These are phyloP conservation scores for Parauchenoglanis ngamensis DNA, from an alignment of 2,797 vertebrate species.

Conservation along the genomic window DNA sequence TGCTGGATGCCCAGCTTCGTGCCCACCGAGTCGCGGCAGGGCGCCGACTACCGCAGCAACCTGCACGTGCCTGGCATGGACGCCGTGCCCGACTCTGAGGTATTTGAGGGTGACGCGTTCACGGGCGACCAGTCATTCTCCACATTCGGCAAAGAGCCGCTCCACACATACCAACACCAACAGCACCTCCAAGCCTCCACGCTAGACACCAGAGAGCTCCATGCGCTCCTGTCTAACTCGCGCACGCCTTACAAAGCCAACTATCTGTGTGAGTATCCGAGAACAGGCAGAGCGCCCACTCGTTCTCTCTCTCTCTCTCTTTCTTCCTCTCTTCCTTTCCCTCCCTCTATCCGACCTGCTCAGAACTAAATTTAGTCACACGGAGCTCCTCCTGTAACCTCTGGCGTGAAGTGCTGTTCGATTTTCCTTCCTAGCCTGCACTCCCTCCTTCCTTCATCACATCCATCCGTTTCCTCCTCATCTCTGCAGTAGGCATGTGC, in stretches of 20 bases:
- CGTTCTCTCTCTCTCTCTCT: conserved; percentile 33
- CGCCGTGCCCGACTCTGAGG: conserved; percentile 87
- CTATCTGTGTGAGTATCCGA: conserved; percentile 92
- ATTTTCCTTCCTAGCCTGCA: conserved; percentile 45
- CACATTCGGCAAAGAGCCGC: conserved; percentile 90
- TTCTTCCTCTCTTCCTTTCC: conserved; percentile 5
- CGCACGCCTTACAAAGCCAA: conserved; percentile 91
- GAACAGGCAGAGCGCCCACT: conserved; percentile 40
- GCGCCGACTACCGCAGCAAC: conserved; percentile 88
- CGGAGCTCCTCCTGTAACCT: conserved; percentile 39
- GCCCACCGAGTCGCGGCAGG: conserved; percentile 84
- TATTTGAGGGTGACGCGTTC: conserved; percentile 86
- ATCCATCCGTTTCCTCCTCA: neutral
- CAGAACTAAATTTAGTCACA: conserved; percentile 52
- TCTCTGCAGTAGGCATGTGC: conserved; percentile 16
- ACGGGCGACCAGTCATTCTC: conserved; percentile 87
- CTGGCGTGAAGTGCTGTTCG: conserved; percentile 56
- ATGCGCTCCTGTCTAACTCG: conserved; percentile 90
- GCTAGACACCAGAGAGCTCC: conserved; percentile 90
- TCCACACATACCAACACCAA: conserved; percentile 53
- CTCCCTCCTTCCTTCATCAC: conserved; percentile 27
- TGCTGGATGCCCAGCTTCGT: conserved; percentile 92
- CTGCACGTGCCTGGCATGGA: conserved; percentile 89
- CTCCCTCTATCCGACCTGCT: conserved; percentile 50
- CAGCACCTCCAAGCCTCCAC: conserved; percentile 70